Base-by-base conservation (phyloP, 2,888 invertebrate genomes). In the Lypha dubia region DNA sequence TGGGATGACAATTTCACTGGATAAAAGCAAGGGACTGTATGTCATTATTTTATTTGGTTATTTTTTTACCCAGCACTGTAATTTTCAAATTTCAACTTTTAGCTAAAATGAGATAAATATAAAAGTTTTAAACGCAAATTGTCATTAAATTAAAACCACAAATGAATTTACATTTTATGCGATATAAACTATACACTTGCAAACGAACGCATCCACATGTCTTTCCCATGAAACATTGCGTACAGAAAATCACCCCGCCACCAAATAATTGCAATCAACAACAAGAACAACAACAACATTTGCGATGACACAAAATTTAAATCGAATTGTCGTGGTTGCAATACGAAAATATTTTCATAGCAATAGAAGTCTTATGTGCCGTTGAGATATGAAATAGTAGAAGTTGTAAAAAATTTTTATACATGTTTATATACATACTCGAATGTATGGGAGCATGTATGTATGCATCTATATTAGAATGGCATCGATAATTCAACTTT, bases 61-160 rank as follows among this genome's bases (percentile, higher is more conserved):
- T 24, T 51, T 32, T 60, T 58, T 51, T 74, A 11, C 63, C 11
- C n/a, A n/a, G n/a, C n/a, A 24, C 1, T 41, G 28, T 58, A 46
- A 32, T 63, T n/a, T n/a, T 15, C 5, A 38, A 20, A 32, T 60
- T 68, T 51, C 41, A 67, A 71, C 56, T 79, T n/a, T 73, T 41
- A n/a, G 53, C 63, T 77, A 67, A 71, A 77, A 79, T 70, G 24
- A 35, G 56, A 79, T 83, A 62, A 56, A 53, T 74, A 73, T 62
- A 76, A 73, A n/a, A 60, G 73, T 83, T 83, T 75, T 68, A 84
- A 80, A 71, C 60, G 84, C 60, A 70, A 80, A 56, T 77, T 84
- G 46, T 73, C 76, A 80, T 84, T 80, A 77, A 76, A 80, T 80
- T 76, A 62, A 73, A 68, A 68, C 80, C 83, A 84, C 75, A 86